Evolutionary conservation across 2,113 vertebrate genomes (phyloP).

Genomic region (Albula glossodonta): DNA sequence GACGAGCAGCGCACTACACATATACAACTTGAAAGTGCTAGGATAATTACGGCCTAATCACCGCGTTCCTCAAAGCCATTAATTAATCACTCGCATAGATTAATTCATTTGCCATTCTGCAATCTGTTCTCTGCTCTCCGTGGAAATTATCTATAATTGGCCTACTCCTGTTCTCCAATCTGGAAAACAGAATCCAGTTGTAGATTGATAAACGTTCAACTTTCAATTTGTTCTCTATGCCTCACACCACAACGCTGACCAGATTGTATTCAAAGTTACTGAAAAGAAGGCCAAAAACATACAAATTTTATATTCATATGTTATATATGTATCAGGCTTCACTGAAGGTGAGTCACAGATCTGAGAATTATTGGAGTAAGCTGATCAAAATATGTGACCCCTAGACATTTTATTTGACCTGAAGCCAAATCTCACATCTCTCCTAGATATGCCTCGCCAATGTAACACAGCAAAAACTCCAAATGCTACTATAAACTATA

Average conservation of each 20-base stretch:
- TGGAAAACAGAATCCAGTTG: background rate
- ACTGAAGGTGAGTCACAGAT: no score
- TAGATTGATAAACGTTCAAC: background rate
- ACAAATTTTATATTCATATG: no score
- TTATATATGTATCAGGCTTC: no score
- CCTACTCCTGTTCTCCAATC: background rate
- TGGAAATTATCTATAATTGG: background rate
- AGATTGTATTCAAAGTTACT: background rate
- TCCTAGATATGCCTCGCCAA: no score
- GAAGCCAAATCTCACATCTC: no score
- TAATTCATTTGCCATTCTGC: background rate
- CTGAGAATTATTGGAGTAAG: no score
- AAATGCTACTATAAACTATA: no score
- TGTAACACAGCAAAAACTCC: no score
- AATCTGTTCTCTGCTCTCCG: background rate
- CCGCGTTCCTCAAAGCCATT: background rate
- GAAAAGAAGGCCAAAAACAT: background rate
- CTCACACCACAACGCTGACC: background rate
- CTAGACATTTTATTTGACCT: no score
- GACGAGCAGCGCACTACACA: background rate
- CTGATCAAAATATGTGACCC: no score
- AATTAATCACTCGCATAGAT: constrained; percentile 6
- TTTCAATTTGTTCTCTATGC: background rate
- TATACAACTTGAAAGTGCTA: background rate
- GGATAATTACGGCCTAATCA: constrained; percentile 2